Percentiles rank a stretch among this genome's conserved stretches.
These are phyloP conservation scores for Alouatta palliata DNA, from an alignment of 2,113 vertebrate genomes.

Conservation along the genomic window DNA sequence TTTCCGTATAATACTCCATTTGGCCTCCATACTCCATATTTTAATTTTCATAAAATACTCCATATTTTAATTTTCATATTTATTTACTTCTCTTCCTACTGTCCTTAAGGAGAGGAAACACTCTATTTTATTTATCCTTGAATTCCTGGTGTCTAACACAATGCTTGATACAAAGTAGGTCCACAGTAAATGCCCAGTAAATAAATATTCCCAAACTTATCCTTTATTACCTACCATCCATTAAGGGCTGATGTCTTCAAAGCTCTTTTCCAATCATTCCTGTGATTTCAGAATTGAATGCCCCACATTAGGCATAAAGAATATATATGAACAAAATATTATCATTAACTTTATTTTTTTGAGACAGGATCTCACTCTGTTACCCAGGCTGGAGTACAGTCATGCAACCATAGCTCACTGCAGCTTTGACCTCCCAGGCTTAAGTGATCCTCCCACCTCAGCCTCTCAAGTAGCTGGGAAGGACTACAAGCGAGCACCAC, in stretches of 20 bases:
- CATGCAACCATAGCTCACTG: too few species aligned
- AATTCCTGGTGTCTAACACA: background rate
- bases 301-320: background rate
- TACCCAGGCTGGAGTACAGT: too few species aligned
- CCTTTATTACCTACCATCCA: background rate
- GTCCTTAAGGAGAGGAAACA: background rate
- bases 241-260: background rate
- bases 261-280: background rate
- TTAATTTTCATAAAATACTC: background rate
- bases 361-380: too few species aligned
- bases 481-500: too few species aligned
- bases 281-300: conserved; percentile 4
- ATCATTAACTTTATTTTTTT: background rate
- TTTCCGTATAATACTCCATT: background rate
- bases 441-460: too few species aligned
- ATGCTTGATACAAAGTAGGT: background rate
- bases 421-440: too few species aligned
- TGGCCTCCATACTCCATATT: too few species aligned
- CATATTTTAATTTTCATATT: background rate
- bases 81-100: background rate
- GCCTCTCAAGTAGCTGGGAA: too few species aligned
- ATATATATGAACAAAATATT: background rate
- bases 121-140: background rate
- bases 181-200: background rate
- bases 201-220: background rate